Conservation (phyloP, 2,888 invertebrate species). For the Morpho deidamia region DNA sequence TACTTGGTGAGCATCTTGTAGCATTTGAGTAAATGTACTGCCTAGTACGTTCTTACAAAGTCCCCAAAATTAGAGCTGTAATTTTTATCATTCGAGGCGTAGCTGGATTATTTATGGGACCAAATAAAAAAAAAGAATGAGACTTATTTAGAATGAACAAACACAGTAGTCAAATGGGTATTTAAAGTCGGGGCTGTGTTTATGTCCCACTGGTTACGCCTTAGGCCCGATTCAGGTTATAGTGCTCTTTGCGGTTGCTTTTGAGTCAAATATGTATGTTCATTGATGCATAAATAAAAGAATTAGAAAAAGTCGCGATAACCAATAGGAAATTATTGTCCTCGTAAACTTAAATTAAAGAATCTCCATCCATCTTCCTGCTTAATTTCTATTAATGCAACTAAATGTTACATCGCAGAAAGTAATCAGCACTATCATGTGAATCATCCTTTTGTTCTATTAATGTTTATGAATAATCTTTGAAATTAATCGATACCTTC, state of each 20-base stretch:
- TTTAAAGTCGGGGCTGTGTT: conserved; percentile 46
- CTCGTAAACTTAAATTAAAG: no score
- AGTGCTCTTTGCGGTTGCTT: neutral
- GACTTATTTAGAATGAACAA: conserved; percentile 39
- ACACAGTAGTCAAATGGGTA: conserved; percentile 43
- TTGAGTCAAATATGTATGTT: no score
- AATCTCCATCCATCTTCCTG: no score
- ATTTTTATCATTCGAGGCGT: conserved; percentile 53
- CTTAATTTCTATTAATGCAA: no score
- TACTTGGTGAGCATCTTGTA: no score
- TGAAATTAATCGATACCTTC: conserved; percentile 49
- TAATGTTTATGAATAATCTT: conserved; percentile 29
- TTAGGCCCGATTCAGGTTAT: conserved; percentile 29
- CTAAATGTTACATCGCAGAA: neutral
- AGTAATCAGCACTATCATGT: conserved; percentile 1
- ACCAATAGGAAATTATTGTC: no score
- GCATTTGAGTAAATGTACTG: no score
- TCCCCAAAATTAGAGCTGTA: conserved; percentile 21
- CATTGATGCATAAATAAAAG: no score
- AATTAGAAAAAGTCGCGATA: no score
- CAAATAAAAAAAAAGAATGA: conserved; percentile 40
- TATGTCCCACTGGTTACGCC: conserved; percentile 71
- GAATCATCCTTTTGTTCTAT: conserved; percentile 13
- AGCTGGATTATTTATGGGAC: conserved; percentile 65
- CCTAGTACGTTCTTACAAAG: no score